Evolutionary conservation across 2,113 vertebrate genomes (phyloP).

Genomic region (Poeciliopsis occidentalis): DNA sequence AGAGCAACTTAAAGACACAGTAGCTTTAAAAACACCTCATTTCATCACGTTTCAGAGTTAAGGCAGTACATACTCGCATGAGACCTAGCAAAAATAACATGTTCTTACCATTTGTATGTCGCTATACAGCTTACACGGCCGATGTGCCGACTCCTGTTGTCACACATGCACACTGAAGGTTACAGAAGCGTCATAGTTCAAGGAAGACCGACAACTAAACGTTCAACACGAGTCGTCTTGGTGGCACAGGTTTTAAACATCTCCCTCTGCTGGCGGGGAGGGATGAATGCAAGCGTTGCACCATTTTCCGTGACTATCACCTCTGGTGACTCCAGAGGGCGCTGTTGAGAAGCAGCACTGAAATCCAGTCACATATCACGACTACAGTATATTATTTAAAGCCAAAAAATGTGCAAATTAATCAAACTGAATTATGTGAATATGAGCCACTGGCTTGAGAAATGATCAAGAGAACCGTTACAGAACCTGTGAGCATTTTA

Average conservation of each 20-base stretch:
- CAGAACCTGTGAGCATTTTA: too few relatives aligned
- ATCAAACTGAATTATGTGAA: too few relatives aligned
- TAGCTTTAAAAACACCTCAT: background rate
- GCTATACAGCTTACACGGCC: background rate
- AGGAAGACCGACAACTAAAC: background rate
- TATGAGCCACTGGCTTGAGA: too few relatives aligned
- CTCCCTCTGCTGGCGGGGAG: constrained; percentile 62
- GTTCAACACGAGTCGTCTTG: background rate
- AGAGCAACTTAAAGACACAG: background rate
- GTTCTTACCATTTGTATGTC: constrained; percentile 62
- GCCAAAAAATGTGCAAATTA: too few relatives aligned
- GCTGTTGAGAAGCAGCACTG: too few relatives aligned
- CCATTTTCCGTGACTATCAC: too few relatives aligned
- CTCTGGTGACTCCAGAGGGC: too few relatives aligned
- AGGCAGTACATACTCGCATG: background rate
- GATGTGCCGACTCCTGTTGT: background rate
- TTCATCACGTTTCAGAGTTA: background rate
- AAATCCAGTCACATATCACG: too few relatives aligned
- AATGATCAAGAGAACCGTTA: too few relatives aligned
- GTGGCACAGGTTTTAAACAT: background rate
- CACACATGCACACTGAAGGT: constrained; percentile 72
- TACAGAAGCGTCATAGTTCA: constrained; percentile 64
- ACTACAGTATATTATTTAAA: too few relatives aligned
- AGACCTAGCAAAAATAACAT: background rate
- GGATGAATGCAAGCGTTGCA: constrained; percentile 24